A percentile compares a stretch with the other conserved stretches of the same genome.
Conservation (phyloP, 2,113 vertebrate genomes). For the Chlorodrepanis virens region DNA sequence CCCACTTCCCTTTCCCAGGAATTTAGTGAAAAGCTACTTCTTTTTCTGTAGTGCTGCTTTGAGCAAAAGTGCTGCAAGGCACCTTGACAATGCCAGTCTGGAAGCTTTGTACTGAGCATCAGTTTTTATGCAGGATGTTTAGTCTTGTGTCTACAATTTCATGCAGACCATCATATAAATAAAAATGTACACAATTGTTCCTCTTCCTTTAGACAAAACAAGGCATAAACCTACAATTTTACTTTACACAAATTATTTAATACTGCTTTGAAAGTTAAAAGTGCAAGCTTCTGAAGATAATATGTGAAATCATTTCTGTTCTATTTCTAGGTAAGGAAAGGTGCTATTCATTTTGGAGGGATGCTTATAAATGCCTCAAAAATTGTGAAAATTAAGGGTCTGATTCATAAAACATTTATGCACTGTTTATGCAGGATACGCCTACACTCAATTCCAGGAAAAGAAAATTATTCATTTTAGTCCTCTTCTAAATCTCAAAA, state of each 20-base stretch:
- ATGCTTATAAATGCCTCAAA: neutral
- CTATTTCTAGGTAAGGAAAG: neutral
- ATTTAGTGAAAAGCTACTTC: neutral
- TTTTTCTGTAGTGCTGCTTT: neutral
- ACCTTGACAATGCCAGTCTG: neutral
- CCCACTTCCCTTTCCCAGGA: neutral
- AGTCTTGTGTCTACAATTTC: neutral
- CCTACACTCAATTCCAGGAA: neutral
- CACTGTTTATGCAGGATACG: slow-evolving; percentile 11
- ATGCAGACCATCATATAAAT: neutral
- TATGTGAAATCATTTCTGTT: neutral
- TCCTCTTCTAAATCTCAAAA: neutral
- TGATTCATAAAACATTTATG: slow-evolving; percentile 40
- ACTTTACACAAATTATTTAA: neutral
- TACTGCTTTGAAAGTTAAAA: neutral
- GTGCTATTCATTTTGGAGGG: neutral
- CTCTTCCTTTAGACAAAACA: neutral
- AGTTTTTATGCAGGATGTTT: neutral
- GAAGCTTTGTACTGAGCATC: neutral
- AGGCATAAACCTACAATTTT: neutral
- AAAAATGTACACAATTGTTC: neutral
- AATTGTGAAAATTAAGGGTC: slow-evolving; percentile 29
- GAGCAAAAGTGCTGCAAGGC: neutral
- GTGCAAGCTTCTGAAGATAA: neutral
- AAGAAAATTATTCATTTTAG: neutral